Evolutionary conservation across 2,113 vertebrate genomes (phyloP).

Genomic region (Bubo blakistoni): DNA sequence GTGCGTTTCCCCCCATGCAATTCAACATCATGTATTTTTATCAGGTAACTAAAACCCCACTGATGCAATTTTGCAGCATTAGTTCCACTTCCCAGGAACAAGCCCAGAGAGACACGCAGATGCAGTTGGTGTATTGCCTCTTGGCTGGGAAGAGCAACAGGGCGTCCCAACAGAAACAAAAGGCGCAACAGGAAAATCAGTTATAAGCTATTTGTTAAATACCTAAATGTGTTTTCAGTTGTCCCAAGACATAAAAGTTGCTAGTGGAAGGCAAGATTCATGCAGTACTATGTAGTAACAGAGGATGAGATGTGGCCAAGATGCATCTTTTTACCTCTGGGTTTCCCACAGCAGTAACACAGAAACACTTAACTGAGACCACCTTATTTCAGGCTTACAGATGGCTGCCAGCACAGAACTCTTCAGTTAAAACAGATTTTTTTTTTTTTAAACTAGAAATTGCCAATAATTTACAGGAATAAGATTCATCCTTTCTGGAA

Average conservation of each 20-base stretch:
- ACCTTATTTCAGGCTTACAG: not conserved
- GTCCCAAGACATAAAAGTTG: not conserved
- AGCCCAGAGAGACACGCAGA: fast-evolving
- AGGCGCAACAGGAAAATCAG: not conserved
- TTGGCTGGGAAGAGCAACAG: not conserved
- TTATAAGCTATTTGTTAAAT: not conserved
- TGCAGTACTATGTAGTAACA: not conserved
- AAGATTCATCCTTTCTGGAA: not conserved
- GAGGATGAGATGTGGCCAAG: not conserved
- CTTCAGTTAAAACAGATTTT: not conserved
- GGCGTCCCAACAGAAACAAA: not conserved
- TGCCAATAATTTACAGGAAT: not conserved
- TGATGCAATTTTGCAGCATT: not conserved
- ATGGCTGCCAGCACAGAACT: not conserved
- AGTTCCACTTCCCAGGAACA: not conserved
- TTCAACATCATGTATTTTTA: not conserved
- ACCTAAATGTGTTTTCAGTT: not conserved
- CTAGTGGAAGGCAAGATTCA: not conserved
- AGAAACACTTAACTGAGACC: not conserved
- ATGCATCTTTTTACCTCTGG: not conserved
- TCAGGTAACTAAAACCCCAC: not conserved
- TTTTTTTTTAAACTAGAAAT: not conserved
- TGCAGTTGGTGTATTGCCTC: not conserved
- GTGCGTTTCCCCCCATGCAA: not conserved
- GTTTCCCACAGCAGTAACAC: not conserved